These are phyloP conservation scores for Dysdera silvatica DNA, from an alignment of 1,140 invertebrate species.

Conservation along the genomic window DNA sequence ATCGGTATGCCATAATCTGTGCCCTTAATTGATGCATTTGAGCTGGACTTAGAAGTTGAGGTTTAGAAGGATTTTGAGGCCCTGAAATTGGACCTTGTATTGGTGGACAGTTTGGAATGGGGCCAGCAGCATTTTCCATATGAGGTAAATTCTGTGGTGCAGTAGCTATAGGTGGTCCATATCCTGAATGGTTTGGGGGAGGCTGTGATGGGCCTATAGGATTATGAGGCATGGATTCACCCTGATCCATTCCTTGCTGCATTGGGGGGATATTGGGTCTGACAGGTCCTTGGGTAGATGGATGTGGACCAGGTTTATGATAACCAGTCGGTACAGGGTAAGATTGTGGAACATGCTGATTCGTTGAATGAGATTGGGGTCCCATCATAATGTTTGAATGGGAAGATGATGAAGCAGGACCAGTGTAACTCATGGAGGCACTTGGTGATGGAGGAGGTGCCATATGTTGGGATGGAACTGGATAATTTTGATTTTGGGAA, in stretches of 20 bases:
- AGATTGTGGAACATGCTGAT: conserved; percentile 6
- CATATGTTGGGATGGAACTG: conserved; percentile 18
- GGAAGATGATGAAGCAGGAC: background rate
- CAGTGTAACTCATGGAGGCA: conserved; percentile 19
- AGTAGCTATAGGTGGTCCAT: conserved; percentile 7
- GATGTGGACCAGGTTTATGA: background rate
- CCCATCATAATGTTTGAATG: conserved; percentile 25
- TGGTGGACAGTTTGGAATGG: background rate
- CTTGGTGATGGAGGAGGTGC: conserved; percentile 21
- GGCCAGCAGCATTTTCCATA: conserved; percentile 7
- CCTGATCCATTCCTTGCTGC: conserved; percentile 9
- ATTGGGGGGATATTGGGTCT: no score
- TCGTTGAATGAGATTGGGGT: background rate
- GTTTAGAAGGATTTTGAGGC: conserved; percentile 7
- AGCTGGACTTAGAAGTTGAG: conserved; percentile 51
- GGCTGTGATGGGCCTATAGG: no score
- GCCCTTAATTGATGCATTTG: conserved; percentile 78
- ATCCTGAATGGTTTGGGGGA: conserved; percentile 4
- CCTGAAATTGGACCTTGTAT: conserved; percentile 5
- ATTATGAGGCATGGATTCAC: no score
- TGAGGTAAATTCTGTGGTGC: conserved; percentile 18
- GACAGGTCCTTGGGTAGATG: no score
- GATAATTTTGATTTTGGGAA: conserved; percentile 12
- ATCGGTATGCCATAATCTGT: conserved; percentile 91
- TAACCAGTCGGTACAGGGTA: background rate